Percentiles rank a stretch among this genome's conserved stretches.
These are phyloP conservation scores for Kryptopterus vitreolus DNA, from an alignment of 2,797 vertebrate genomes.

Conservation along the genomic window DNA sequence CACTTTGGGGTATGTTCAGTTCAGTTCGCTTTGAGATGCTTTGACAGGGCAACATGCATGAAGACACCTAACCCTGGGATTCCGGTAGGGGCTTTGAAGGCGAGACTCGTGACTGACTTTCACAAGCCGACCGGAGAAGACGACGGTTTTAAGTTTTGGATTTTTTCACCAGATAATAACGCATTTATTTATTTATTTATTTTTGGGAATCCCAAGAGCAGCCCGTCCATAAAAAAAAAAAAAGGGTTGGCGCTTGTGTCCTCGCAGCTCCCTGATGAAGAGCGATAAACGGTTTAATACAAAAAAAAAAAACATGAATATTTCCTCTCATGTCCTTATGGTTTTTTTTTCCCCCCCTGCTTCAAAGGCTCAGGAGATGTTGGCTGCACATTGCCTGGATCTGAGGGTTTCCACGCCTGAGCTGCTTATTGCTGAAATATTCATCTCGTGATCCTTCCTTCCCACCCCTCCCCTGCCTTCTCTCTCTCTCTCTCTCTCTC, in stretches of 20 bases:
- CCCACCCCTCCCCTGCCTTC: too few species aligned
- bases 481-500: background rate
- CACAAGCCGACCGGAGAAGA: background rate
- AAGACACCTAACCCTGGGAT: background rate
- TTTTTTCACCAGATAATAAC: too few species aligned
- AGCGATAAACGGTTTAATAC: conserved; percentile 39
- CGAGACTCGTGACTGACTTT: background rate
- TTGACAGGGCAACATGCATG: background rate
- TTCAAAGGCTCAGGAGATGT: conserved; percentile 40
- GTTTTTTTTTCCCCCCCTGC: conserved; percentile 46
- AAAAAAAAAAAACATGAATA: conserved; percentile 29
- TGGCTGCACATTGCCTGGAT: conserved; percentile 19
- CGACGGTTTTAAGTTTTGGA: background rate
- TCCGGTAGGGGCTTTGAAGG: background rate
- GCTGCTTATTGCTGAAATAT: conserved; percentile 25
- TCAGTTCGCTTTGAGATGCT: background rate
- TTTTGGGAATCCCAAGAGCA: background rate
- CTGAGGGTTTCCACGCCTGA: conserved; percentile 28
- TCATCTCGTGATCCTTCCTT: conserved; percentile 20
- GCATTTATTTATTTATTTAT: too few species aligned
- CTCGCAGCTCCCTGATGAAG: conserved; percentile 27
- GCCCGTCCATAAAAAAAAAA: background rate
- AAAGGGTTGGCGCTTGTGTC: background rate
- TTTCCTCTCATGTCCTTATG: conserved; percentile 38
- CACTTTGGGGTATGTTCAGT: background rate